phyloP scores from a whole-genome alignment of 2,113 vertebrate species.

The Ramphastos sulfuratus region DNA sequence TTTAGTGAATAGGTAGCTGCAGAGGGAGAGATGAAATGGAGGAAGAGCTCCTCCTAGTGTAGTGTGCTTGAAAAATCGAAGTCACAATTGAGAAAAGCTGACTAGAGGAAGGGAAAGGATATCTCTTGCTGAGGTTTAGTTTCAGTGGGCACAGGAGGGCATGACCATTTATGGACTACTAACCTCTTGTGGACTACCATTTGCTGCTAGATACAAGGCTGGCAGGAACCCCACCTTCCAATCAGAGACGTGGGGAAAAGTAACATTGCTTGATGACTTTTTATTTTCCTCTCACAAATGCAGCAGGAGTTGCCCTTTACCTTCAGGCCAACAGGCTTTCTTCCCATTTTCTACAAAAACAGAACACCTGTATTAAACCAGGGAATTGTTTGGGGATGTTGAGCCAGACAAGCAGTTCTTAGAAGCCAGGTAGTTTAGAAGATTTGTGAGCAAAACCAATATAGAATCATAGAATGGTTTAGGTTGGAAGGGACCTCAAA shows the following conservation, averaged over 20 bases:
- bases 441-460: background rate
- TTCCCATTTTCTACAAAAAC: background rate
- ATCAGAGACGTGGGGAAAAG: background rate
- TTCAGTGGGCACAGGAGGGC: background rate
- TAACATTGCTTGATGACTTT: background rate
- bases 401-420: background rate
- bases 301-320: background rate
- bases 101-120: background rate
- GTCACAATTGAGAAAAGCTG: background rate
- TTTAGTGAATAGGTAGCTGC: background rate
- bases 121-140: background rate
- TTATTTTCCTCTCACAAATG: background rate
- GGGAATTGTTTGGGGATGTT: background rate
- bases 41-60: conserved; percentile 53
- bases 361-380: background rate
- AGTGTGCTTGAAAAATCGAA: background rate
- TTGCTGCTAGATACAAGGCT: background rate
- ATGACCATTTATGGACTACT: background rate
- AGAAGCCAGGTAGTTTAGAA: background rate
- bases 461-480: background rate
- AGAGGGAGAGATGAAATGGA: background rate
- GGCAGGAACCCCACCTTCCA: background rate
- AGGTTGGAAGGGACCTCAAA: too few species aligned
- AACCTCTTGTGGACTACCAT: too few species aligned
- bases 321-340: background rate